A percentile compares a stretch with the other conserved stretches of the same genome.
Evolutionary conservation across 2,113 vertebrate species (phyloP).

Genomic region (Aegotheles bennettii): DNA sequence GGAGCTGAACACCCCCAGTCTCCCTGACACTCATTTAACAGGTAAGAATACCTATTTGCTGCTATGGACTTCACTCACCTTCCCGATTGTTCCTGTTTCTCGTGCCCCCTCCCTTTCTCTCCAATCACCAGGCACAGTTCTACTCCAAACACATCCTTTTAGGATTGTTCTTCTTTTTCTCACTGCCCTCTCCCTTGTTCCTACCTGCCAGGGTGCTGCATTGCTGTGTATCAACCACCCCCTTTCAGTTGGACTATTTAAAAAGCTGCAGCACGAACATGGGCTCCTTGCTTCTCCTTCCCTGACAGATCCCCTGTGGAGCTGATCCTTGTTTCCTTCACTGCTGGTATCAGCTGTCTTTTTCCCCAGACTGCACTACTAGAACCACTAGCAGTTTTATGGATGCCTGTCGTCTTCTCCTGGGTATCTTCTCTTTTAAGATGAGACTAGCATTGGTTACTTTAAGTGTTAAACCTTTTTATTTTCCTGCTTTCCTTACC

Average conservation of each 20-base stretch:
- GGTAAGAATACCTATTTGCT: conserved; percentile 50
- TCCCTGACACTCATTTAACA: not conserved
- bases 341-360: not conserved
- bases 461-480: conserved; percentile 3
- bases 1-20: not conserved
- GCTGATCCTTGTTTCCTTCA: not conserved
- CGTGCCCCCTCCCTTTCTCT: not conserved
- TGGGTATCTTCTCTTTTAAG: not conserved
- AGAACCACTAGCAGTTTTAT: conserved; percentile 26
- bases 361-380: not conserved
- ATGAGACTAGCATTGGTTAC: not conserved
- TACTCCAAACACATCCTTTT: not conserved
- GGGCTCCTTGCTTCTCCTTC: not conserved
- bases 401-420: not conserved
- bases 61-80: conserved; percentile 22
- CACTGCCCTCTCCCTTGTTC: not conserved
- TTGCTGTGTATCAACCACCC: not conserved
- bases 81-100: not conserved
- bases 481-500: not conserved
- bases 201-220: not conserved
- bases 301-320: not conserved
- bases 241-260: not conserved
- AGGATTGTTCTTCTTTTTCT: not conserved
- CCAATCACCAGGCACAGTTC: not conserved
- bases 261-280: not conserved